Evolutionary conservation across 2,888 invertebrate genomes (phyloP).

Genomic region (Myopa tessellatipennis): DNA sequence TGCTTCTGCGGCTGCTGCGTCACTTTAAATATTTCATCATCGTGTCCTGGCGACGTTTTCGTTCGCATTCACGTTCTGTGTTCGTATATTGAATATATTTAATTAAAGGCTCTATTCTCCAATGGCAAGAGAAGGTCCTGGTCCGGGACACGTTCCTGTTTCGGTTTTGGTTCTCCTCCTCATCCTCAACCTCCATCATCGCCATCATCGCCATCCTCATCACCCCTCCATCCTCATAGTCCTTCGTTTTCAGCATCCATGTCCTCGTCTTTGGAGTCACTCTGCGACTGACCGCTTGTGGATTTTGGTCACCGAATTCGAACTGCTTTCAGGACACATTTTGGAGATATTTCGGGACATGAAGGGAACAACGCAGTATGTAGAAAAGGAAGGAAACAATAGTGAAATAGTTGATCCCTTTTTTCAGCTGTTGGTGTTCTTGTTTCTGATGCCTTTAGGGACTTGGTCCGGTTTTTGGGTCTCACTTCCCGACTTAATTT

Average conservation of each 20-base stretch:
- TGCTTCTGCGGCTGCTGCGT: background rate
- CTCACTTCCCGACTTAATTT: background rate
- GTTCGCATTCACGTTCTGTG: conserved; percentile 48
- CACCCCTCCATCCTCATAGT: background rate
- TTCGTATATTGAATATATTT: conserved; percentile 67
- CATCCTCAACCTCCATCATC: background rate
- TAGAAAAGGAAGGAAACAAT: conserved; percentile 23
- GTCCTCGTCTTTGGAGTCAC: background rate
- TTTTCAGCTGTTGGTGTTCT: background rate
- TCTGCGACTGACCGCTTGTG: background rate
- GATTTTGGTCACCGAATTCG: background rate
- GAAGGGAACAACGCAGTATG: conserved; percentile 20
- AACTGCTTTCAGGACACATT: background rate
- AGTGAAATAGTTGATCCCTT: conserved; percentile 8
- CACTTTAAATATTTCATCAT: conserved; percentile 60
- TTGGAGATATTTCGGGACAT: background rate
- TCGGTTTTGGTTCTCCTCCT: conserved; percentile 9
- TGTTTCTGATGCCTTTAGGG: conserved; percentile 17
- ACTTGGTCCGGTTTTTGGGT: conserved; percentile 11
- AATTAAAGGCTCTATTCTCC: conserved; percentile 62
- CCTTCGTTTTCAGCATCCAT: background rate
- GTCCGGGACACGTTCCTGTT: conserved; percentile 23
- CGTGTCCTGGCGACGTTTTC: conserved; percentile 49
- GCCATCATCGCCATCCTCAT: no score
- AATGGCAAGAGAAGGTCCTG: conserved; percentile 30